Conservation (phyloP, 2,797 vertebrate genomes). For the Sarcophilus harrisii region DNA sequence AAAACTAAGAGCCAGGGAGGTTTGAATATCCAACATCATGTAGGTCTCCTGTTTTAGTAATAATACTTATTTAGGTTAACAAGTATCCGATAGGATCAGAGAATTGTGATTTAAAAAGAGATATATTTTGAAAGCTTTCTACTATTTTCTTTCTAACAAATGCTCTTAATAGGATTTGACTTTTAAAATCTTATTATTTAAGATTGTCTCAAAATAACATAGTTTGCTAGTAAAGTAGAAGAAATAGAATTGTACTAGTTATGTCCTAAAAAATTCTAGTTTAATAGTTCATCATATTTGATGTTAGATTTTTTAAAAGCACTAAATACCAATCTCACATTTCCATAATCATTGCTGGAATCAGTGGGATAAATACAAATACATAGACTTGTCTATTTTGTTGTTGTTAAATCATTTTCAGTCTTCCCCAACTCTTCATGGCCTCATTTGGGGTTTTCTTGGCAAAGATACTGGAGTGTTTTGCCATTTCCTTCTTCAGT, state of each 20-base stretch:
- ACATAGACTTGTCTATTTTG: neutral
- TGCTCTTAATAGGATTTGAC: constrained; percentile 49
- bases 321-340: neutral
- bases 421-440: neutral
- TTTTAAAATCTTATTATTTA: constrained; percentile 11
- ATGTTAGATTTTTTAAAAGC: neutral
- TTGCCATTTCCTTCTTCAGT: neutral
- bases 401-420: neutral
- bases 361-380: constrained; percentile 3
- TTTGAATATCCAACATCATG: neutral
- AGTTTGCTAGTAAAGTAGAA: neutral
- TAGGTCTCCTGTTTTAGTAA: neutral
- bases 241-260: constrained; percentile 1
- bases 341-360: neutral
- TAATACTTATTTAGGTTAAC: neutral
- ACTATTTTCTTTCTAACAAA: constrained; percentile 8
- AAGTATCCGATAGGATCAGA: neutral
- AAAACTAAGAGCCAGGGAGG: neutral
- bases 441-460: neutral
- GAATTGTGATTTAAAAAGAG: neutral
- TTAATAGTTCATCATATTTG: neutral
- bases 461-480: neutral
- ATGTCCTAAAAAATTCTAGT: neutral
- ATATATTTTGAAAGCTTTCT: constrained; percentile 41
- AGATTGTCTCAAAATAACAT: neutral